A percentile compares a stretch with the other conserved stretches of the same genome.
Evolutionary conservation across 2,797 vertebrate species (phyloP).

Genomic region (Anabacerthia variegaticeps): DNA sequence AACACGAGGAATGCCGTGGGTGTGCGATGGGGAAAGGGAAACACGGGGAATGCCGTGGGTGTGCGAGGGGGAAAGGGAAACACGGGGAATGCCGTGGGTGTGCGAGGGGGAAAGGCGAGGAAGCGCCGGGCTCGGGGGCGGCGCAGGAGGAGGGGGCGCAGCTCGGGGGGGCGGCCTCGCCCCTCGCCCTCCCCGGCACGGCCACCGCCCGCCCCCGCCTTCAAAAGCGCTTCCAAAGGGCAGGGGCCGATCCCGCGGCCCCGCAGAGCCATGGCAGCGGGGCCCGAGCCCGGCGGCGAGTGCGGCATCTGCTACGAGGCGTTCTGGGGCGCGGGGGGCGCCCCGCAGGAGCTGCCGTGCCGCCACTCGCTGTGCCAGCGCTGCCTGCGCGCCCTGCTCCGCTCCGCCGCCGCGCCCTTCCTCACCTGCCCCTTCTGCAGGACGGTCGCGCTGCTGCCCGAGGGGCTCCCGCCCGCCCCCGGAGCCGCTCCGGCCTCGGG

Average conservation of each 20-base stretch:
- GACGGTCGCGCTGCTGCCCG: conserved; percentile 27
- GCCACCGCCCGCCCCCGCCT: neutral
- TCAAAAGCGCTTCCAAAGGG: conserved; percentile 14
- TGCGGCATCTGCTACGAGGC: conserved; percentile 70
- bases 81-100: no score
- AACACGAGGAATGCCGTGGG: rapidly evolving
- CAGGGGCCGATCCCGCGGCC: neutral
- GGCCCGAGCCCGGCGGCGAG: neutral
- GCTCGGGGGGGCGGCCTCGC: neutral
- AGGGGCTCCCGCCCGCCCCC: neutral
- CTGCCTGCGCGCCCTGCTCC: conserved; percentile 49
- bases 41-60: rapidly evolving
- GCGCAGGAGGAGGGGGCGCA: neutral
- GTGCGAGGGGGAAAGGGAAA: no score
- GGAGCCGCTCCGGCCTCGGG: no score
- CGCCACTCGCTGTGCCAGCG: conserved; percentile 44
- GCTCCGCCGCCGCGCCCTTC: neutral
- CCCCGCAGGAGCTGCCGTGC: conserved; percentile 50
- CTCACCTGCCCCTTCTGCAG: conserved; percentile 69
- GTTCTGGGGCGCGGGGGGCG: neutral
- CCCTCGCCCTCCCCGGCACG: neutral
- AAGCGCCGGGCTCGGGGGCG: no score
- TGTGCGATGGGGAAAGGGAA: neutral
- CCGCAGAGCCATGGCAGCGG: neutral
- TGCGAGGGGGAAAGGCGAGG: neutral